Conservation (phyloP, 2,113 vertebrate species). For the Laticauda laticaudata region DNA sequence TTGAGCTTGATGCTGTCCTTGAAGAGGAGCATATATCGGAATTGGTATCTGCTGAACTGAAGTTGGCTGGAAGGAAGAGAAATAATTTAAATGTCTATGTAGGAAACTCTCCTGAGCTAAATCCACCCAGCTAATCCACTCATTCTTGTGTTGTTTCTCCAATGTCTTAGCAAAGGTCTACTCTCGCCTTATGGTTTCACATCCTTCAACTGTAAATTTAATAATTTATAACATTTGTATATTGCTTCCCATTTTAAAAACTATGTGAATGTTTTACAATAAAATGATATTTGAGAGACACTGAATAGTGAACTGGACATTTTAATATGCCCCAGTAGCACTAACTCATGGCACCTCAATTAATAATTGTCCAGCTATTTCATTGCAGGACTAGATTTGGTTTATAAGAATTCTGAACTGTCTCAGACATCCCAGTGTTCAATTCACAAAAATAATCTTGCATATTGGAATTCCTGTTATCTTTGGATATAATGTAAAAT, state of each 20-base stretch:
- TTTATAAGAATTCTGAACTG: not conserved
- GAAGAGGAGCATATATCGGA: slow-evolving; percentile 90
- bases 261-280: not conserved
- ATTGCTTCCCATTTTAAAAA: not conserved
- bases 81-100: not conserved
- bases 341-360: not conserved
- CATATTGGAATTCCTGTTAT: not conserved
- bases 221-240: not conserved
- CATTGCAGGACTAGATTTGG: not conserved
- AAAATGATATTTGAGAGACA: not conserved
- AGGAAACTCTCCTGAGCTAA: not conserved
- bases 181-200: not conserved
- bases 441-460: not conserved
- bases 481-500: not conserved
- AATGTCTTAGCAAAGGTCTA: not conserved
- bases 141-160: too few relatives aligned
- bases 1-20: slow-evolving; percentile 89
- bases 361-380: not conserved
- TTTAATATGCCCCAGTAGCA: not conserved
- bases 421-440: not conserved
- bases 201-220: not conserved
- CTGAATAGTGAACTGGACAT: not conserved
- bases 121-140: not conserved
- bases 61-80: slow-evolving; percentile 73
- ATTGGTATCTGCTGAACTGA: slow-evolving; percentile 97